Conservation (phyloP, 2,888 invertebrate genomes). For the Pristionchus mayeri region DNA sequence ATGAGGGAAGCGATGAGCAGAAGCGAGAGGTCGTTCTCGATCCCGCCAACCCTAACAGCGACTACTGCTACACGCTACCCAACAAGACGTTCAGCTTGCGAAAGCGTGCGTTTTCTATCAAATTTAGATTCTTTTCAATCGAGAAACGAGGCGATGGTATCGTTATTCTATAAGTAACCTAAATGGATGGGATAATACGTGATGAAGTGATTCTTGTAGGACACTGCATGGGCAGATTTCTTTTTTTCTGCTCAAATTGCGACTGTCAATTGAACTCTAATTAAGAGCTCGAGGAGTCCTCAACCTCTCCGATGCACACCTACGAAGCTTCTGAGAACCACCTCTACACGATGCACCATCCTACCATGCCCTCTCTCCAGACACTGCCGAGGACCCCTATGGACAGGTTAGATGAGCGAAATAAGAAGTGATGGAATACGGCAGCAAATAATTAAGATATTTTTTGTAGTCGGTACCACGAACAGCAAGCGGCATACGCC, state of each 20-base stretch:
- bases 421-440: neutral
- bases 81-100: slow-evolving; percentile 14
- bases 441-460: neutral
- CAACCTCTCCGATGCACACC: neutral
- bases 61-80: slow-evolving; percentile 50
- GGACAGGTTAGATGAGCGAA: neutral
- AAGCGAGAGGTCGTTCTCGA: slow-evolving; percentile 36
- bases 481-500: slow-evolving; percentile 23
- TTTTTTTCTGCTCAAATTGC: no score
- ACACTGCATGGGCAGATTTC: no score
- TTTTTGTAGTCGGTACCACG: neutral
- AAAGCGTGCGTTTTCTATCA: slow-evolving; percentile 26
- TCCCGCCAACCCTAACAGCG: slow-evolving; percentile 36
- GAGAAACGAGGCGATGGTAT: no score
- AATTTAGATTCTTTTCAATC: no score
- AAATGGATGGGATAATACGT: no score
- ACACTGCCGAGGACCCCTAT: neutral
- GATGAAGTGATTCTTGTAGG: neutral
- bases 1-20: neutral
- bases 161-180: no score
- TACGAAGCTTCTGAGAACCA: slow-evolving; percentile 44
- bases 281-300: slow-evolving; percentile 7
- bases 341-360: slow-evolving; percentile 34
- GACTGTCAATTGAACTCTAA: no score
- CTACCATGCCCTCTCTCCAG: neutral